phyloP scores from a whole-genome alignment of 2,113 vertebrate genomes.

The Larimichthys polyactis region DNA sequence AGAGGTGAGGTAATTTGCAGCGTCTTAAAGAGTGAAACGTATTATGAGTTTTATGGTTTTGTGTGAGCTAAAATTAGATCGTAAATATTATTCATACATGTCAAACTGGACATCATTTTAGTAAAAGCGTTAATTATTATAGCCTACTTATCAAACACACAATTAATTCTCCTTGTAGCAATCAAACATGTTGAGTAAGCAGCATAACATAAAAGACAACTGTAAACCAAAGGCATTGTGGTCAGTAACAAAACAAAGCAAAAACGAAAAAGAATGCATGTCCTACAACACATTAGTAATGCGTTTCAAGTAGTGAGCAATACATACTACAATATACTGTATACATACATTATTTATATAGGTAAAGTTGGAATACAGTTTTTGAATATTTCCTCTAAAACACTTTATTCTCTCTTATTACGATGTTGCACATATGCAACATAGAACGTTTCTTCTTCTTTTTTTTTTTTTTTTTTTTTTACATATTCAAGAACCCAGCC shows the following conservation, averaged over 20 bases:
- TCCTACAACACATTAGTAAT: slow-evolving; percentile 24
- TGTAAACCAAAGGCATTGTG: slow-evolving; percentile 63
- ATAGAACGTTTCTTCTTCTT: neutral
- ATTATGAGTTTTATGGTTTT: slow-evolving; percentile 43
- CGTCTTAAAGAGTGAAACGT: slow-evolving; percentile 47
- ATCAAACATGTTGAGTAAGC: slow-evolving; percentile 16
- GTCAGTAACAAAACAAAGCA: slow-evolving; percentile 43
- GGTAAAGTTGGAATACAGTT: slow-evolving; percentile 26
- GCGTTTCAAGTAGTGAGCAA: slow-evolving; percentile 36
- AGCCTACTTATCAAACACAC: slow-evolving; percentile 37
- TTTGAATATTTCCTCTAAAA: slow-evolving; percentile 27
- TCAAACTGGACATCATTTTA: slow-evolving; percentile 40
- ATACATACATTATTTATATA: slow-evolving; percentile 39
- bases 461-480: neutral
- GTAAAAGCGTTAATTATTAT: slow-evolving; percentile 30
- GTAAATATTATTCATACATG: slow-evolving; percentile 59
- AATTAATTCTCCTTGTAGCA: slow-evolving; percentile 25
- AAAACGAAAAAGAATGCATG: slow-evolving; percentile 24
- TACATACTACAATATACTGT: slow-evolving; percentile 23
- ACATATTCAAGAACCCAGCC: slow-evolving; percentile 32
- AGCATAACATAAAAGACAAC: slow-evolving; percentile 28
- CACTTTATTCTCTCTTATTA: slow-evolving; percentile 3
- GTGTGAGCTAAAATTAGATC: slow-evolving; percentile 40
- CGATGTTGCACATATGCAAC: slow-evolving; percentile 26
- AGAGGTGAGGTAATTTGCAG: slow-evolving; percentile 68